Conservation (phyloP, 1,140 invertebrate species). For the Heliothis subflexa region DNA sequence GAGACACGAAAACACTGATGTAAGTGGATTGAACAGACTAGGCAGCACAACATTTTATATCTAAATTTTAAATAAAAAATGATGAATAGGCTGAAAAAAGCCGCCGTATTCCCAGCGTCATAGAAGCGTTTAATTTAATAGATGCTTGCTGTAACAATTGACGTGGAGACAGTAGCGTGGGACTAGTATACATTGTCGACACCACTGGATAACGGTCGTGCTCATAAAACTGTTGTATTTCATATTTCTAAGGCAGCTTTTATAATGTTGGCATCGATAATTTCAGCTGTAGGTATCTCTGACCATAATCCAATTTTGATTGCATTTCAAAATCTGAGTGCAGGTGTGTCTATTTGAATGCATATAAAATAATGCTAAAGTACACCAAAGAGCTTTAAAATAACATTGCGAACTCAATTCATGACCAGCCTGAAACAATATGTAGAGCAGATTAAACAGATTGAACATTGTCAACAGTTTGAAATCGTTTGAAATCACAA, state of each 20-base stretch:
- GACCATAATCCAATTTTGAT: too few species aligned
- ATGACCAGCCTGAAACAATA: neutral
- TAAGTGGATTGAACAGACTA: neutral
- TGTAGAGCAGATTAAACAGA: neutral
- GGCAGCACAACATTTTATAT: neutral
- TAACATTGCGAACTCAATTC: neutral
- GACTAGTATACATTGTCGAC: conserved; percentile 37
- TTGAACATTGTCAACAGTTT: conserved; percentile 4
- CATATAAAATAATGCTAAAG: too few species aligned
- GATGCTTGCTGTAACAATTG: conserved; percentile 14
- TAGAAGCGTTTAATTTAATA: conserved; percentile 28
- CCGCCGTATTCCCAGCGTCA: neutral
- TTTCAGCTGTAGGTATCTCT: too few species aligned
- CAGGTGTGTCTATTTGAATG: too few species aligned
- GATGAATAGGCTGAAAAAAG: conserved; percentile 8
- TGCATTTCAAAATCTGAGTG: too few species aligned
- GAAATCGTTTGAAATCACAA: neutral
- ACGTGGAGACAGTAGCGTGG: conserved; percentile 41
- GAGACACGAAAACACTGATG: neutral
- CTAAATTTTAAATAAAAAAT: conserved; percentile 8
- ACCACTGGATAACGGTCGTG: conserved; percentile 14
- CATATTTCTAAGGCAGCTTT: conserved; percentile 24
- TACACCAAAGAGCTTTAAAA: neutral
- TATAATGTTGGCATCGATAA: neutral
- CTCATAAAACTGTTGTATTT: conserved; percentile 46